These are phyloP conservation scores for Threskiornis aethiopicus DNA, from an alignment of 2,797 vertebrate genomes.

Conservation along the genomic window DNA sequence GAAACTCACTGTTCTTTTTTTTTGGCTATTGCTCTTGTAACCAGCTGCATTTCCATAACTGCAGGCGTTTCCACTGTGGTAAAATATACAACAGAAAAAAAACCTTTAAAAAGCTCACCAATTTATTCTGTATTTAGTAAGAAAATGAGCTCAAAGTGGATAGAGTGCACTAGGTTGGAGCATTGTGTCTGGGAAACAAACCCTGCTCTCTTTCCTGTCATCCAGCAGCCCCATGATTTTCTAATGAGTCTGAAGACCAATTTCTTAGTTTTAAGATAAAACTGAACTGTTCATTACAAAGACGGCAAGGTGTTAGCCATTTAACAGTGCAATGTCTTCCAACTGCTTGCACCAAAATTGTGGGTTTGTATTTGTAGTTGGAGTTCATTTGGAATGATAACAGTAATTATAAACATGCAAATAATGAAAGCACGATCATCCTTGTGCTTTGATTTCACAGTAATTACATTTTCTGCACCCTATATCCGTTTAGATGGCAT, in stretches of 20 bases:
- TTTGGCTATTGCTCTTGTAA: not conserved
- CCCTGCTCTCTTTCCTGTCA: rapidly evolving
- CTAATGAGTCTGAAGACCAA: not conserved
- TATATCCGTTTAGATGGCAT: not conserved
- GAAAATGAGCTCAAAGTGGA: not conserved
- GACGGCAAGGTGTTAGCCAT: not conserved
- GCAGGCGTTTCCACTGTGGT: constrained; percentile 13
- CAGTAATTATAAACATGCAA: not conserved
- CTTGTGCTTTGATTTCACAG: not conserved
- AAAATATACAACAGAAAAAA: constrained; percentile 38
- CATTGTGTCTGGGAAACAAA: not conserved
- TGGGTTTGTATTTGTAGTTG: not conserved
- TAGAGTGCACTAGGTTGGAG: not conserved
- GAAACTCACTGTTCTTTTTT: constrained; percentile 63
- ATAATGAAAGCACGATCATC: not conserved
- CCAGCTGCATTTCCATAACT: constrained; percentile 27
- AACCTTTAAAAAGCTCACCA: not conserved
- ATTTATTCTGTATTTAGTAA: not conserved
- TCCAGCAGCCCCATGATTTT: not conserved
- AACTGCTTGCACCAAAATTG: not conserved
- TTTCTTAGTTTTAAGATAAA: not conserved
- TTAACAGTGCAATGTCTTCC: not conserved
- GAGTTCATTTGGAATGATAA: not conserved
- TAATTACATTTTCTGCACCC: not conserved
- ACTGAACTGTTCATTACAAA: not conserved